Base-by-base conservation (phyloP, 2,888 invertebrate genomes). In the Odontocolon sp. region DNA sequence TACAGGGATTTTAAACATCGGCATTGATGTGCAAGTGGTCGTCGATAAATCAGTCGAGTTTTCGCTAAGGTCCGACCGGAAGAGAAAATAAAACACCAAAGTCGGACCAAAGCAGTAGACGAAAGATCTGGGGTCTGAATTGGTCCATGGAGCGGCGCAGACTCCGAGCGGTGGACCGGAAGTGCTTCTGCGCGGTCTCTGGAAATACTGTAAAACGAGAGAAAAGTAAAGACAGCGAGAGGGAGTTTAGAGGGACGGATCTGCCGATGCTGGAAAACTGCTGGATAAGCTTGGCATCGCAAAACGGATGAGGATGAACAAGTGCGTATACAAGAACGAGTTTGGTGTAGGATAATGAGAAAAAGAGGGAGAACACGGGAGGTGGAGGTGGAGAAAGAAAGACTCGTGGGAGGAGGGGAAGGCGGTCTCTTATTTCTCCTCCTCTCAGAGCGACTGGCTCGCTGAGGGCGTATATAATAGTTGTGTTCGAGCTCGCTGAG, bases 351-450 rank as follows among this genome's bases (percentile, higher is more conserved):
- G 74, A 80, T 28, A 79, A 79, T 57, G 64, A 73, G 47, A 56
- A 76, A 42, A 69, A 74, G 21, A 67, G 72, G 70, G 71, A 69
- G 74, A 68, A 66, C 54, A 64, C 42, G 64, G 75, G 16, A n/a
- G 18, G 63, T 28, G 21, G 6, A 50, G 64, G 77, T 72, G 68
- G 74, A 78, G 75, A 81, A 68, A 67, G 76, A 79, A 76, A 82
- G n/a, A 82, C 69, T 78, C 72, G 80, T 78, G 86, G 84, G 83
- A 84, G 86, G 86, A 85, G 86, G 86, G 86, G 85, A 85, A 83
- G 87, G 88, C 88, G 88, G 88, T 88, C 89, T 89, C 85, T 86
- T 86, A 84, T 86, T 88, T 89, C 89, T 89, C 89, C 90, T 87
- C 88, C 87, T 88, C 87, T 86, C 83, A 81, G 82, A 71, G 26